Conservation (phyloP, 2,888 invertebrate species). For the Cephus spinipes region DNA sequence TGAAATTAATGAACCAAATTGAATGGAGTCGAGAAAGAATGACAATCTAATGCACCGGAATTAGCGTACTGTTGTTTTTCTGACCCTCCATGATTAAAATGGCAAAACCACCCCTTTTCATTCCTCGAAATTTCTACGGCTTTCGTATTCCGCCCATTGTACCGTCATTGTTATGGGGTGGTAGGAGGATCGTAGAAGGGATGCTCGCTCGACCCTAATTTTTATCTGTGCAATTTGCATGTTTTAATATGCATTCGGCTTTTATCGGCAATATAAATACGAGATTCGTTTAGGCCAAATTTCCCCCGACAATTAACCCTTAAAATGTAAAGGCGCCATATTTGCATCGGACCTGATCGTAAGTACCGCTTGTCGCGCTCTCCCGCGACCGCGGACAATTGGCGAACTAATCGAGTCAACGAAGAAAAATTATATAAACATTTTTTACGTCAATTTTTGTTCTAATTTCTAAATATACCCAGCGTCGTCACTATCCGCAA, state of each 20-base stretch:
- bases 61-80: too few species aligned
- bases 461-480: too few species aligned
- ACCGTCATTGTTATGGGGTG: neutral
- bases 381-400: conserved; percentile 26
- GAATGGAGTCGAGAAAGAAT: too few species aligned
- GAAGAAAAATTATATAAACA: neutral
- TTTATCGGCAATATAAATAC: conserved; percentile 51
- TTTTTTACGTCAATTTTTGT: too few species aligned
- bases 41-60: too few species aligned
- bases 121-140: conserved; percentile 33
- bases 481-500: neutral
- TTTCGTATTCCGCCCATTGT: conserved; percentile 21
- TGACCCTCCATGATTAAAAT: too few species aligned
- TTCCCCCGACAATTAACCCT: conserved; percentile 44
- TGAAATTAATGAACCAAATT: too few species aligned
- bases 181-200: neutral
- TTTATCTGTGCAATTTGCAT: conserved; percentile 44
- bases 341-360: conserved; percentile 35
- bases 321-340: conserved; percentile 40
- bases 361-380: conserved; percentile 18
- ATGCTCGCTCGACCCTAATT: conserved; percentile 29
- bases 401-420: conserved; percentile 34
- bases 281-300: conserved; percentile 42
- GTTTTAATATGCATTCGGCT: conserved; percentile 47
- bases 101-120: conserved; percentile 17